Conservation (phyloP, 2,113 vertebrate genomes). For the Anhinga anhinga region DNA sequence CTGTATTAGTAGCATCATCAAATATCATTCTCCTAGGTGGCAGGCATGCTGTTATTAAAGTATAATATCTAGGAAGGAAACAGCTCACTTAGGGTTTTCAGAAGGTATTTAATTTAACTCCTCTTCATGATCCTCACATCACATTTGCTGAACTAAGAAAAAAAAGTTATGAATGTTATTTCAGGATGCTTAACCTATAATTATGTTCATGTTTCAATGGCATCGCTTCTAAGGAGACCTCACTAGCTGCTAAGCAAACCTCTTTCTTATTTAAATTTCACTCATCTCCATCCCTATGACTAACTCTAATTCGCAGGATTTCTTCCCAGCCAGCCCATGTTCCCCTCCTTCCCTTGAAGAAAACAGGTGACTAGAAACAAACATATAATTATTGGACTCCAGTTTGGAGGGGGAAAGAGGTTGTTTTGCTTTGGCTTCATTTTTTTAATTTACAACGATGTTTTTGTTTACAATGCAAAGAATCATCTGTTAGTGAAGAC, state of each 20-base stretch:
- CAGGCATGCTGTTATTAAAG: constrained; percentile 47
- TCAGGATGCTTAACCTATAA: constrained; percentile 52
- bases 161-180: constrained; percentile 33
- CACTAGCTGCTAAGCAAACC: constrained; percentile 4
- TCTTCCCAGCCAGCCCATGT: neutral
- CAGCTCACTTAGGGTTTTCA: constrained; percentile 25
- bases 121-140: constrained; percentile 30
- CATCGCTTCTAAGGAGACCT: neutral
- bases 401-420: neutral
- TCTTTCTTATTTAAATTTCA: constrained; percentile 50
- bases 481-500: neutral
- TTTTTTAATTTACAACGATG: neutral
- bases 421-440: neutral
- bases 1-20: constrained; percentile 24
- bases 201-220: constrained; percentile 53
- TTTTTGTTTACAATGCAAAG: neutral
- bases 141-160: neutral
- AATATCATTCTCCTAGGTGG: constrained; percentile 25
- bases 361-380: neutral
- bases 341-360: neutral
- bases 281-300: neutral
- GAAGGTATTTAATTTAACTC: constrained; percentile 49
- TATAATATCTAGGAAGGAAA: constrained; percentile 53
- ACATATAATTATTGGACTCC: neutral
- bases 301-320: constrained; percentile 40